These are phyloP conservation scores for Harpalus rufipes DNA, from an alignment of 2,888 invertebrate species.

Conservation along the genomic window DNA sequence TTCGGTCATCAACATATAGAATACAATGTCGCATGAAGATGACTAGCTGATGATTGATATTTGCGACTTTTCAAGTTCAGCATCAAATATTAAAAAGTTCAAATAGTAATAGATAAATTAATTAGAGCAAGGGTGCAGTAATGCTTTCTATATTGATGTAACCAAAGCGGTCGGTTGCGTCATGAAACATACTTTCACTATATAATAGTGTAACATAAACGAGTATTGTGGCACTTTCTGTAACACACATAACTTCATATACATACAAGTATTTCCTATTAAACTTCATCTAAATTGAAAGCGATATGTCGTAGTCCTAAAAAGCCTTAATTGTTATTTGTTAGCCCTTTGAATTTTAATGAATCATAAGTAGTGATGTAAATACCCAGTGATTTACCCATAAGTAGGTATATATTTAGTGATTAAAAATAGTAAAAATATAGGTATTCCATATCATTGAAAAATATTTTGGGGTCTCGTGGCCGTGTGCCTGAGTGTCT, in stretches of 20 bases:
- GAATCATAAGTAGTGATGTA: too few relatives aligned
- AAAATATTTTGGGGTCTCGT: too few relatives aligned
- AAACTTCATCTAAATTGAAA: background rate
- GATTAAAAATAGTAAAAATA: too few relatives aligned
- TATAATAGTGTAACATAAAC: background rate
- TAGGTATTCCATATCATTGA: too few relatives aligned
- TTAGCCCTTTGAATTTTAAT: too few relatives aligned
- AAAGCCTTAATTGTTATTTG: background rate
- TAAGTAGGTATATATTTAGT: too few relatives aligned
- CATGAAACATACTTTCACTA: background rate
- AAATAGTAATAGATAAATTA: background rate
- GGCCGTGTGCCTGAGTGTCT: too few relatives aligned
- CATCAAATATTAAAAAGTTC: background rate
- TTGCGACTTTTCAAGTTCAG: background rate
- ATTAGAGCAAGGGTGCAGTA: background rate
- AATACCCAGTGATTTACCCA: too few relatives aligned
- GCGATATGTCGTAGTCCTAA: background rate
- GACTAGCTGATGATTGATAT: background rate
- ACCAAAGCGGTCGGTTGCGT: background rate
- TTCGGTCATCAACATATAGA: background rate
- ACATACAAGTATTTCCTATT: background rate
- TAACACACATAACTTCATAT: background rate
- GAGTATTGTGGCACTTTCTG: background rate
- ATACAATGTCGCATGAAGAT: background rate
- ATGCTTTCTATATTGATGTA: background rate